phyloP scores from a whole-genome alignment of 2,113 vertebrate species.

The Otocyon megalotis region DNA sequence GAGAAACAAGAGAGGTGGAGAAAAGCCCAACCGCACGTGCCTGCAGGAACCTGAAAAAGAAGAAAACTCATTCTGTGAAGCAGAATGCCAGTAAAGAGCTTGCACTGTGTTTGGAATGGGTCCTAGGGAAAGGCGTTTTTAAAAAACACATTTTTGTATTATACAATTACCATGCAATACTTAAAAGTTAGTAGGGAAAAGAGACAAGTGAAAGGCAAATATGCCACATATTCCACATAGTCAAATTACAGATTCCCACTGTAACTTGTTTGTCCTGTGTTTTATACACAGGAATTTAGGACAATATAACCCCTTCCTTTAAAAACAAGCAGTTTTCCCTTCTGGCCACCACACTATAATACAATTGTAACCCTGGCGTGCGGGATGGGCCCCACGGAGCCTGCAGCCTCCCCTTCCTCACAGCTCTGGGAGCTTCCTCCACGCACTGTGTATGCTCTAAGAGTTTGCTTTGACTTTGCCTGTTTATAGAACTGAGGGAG shows the following conservation, averaged over 20 bases:
- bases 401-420: slow-evolving; percentile 91
- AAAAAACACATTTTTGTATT: slow-evolving; percentile 15
- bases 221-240: neutral
- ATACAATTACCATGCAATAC: neutral
- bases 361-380: slow-evolving; percentile 69
- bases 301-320: slow-evolving; percentile 84
- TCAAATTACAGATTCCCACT: slow-evolving; percentile 59
- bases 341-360: slow-evolving; percentile 59
- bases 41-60: neutral
- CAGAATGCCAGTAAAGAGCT: neutral
- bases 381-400: slow-evolving; percentile 87
- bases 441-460: slow-evolving; percentile 89
- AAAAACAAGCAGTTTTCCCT: slow-evolving; percentile 81
- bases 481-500: slow-evolving; percentile 90
- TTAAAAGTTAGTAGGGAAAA: neutral
- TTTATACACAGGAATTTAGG: slow-evolving; percentile 83
- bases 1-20: neutral
- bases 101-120: slow-evolving; percentile 1
- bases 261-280: slow-evolving; percentile 71
- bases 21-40: neutral
- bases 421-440: slow-evolving; percentile 91
- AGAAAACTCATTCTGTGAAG: neutral
- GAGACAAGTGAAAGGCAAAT: neutral
- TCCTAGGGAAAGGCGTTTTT: neutral
- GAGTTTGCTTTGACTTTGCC: slow-evolving; percentile 88